Conservation (phyloP, 2,797 vertebrate genomes). For the Chanos chanos region DNA sequence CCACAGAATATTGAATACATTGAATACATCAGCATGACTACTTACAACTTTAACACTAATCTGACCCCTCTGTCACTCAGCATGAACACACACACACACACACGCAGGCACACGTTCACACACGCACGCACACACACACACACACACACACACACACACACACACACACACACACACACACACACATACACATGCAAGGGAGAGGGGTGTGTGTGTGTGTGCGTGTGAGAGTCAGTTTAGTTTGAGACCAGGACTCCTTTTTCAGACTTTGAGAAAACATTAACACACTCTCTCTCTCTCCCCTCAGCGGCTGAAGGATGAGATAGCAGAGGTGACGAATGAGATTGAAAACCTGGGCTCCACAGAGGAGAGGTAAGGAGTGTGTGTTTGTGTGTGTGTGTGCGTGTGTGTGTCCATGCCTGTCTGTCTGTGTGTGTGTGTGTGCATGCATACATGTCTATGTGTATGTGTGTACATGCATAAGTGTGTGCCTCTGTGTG, state of each 20-base stretch:
- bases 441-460: background rate
- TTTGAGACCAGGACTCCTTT: too few relatives aligned
- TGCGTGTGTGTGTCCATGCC: background rate
- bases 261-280: conserved; percentile 27
- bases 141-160: conserved; percentile 10
- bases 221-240: too few relatives aligned
- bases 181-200: too few relatives aligned
- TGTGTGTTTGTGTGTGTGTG: background rate
- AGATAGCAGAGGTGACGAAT: conserved; percentile 95
- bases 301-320: conserved; percentile 91
- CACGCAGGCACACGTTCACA: background rate
- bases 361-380: conserved; percentile 88
- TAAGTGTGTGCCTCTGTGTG: background rate
- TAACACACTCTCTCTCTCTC: conserved; percentile 17
- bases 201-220: too few relatives aligned
- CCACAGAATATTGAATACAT: too few relatives aligned
- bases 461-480: background rate
- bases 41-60: too few relatives aligned
- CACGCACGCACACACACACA: background rate
- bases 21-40: too few relatives aligned
- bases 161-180: background rate
- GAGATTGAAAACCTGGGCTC: conserved; percentile 95
- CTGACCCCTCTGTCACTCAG: too few relatives aligned
- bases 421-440: background rate
- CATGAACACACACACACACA: too few relatives aligned